Evolutionary conservation across 2,888 invertebrate genomes (phyloP), one percentile per base, ranked within the genome.

Genomic region (Xestoiulus laeticollis): DNA sequence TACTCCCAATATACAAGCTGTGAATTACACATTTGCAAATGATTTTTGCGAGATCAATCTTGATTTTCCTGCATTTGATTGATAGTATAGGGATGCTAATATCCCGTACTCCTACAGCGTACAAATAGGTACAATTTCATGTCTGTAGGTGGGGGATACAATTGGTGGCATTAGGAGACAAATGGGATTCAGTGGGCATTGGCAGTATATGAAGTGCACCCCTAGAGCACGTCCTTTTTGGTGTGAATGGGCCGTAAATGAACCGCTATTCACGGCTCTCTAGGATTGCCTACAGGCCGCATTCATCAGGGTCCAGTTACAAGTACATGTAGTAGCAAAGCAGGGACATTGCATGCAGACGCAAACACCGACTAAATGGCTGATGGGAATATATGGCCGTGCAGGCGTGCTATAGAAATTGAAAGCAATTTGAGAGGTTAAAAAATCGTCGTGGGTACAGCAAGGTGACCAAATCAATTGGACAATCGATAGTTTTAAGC

Each of bases 291-390:
- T 78, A 22, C 78, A 22, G 78, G 78, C 78, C 10, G 78, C 78
- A 78, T 78, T 78, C 78, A 78, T 78, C 78, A 78, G 78, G 78
- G 30, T 78, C 78, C 78, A 78, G 78, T 78, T 78, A 78, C 78
- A 14, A 68, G n/a, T 68, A 68, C n/a, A n/a, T n/a, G 68, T 68
- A 30, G 78, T 30, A 14, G 14, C 26, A 12, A 14, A 10, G 78
- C 78, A 30, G 19, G 59, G 59, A 26, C 10, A 26, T 8, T 30
- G 30, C 43, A 43, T 43, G 43, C 10, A 43, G 68, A 16, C 68
- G 26, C 78, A 78, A 78, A 78, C 78, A 78, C 78, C 12, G 78
- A 5, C 78, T 78, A 78, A 78, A 78, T 78, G 78, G 78, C 78
- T 78, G 78, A 78, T 78, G 78, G 78, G 78, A 22, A 78, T 78